A percentile compares a stretch with the other conserved stretches of the same genome.
Conservation (phyloP, 1,140 invertebrate species). For the Ips typographus region DNA sequence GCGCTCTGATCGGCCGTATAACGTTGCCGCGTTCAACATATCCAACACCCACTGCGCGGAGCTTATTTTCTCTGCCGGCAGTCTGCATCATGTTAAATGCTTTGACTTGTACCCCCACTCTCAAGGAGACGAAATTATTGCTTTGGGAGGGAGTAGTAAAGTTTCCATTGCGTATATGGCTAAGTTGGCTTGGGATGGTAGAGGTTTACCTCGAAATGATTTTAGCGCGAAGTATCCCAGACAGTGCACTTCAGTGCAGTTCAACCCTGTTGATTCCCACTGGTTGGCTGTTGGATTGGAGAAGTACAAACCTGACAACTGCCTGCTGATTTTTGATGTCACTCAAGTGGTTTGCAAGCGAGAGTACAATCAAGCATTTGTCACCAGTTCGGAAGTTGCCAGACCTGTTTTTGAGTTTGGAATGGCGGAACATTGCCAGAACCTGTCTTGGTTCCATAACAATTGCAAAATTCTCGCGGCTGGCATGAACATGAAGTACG, state of each 20-base stretch:
- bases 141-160: conserved; percentile 17
- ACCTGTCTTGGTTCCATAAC: conserved; percentile 80
- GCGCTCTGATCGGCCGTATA: conserved; percentile 54
- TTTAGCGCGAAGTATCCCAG: conserved; percentile 62
- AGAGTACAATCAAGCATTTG: conserved; percentile 35
- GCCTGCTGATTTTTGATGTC: conserved; percentile 80
- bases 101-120: conserved; percentile 71
- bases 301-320: conserved; percentile 81
- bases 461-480: conserved; percentile 74
- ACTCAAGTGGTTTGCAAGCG: conserved; percentile 56
- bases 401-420: conserved; percentile 68
- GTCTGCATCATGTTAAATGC: conserved; percentile 70
- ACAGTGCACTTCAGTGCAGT: conserved; percentile 83
- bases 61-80: conserved; percentile 66
- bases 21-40: conserved; percentile 56
- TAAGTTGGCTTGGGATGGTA: conserved; percentile 19
- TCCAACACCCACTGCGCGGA: conserved; percentile 67
- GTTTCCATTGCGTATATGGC: conserved; percentile 21
- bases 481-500: conserved; percentile 85
- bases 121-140: conserved; percentile 21
- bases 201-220: conserved; percentile 19
- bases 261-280: conserved; percentile 84
- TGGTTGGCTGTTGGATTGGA: conserved; percentile 84
- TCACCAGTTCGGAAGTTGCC: conserved; percentile 50
- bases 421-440: conserved; percentile 79